phyloP scores from a whole-genome alignment of 2,797 vertebrate genomes.

The Girardinus metallicus region DNA sequence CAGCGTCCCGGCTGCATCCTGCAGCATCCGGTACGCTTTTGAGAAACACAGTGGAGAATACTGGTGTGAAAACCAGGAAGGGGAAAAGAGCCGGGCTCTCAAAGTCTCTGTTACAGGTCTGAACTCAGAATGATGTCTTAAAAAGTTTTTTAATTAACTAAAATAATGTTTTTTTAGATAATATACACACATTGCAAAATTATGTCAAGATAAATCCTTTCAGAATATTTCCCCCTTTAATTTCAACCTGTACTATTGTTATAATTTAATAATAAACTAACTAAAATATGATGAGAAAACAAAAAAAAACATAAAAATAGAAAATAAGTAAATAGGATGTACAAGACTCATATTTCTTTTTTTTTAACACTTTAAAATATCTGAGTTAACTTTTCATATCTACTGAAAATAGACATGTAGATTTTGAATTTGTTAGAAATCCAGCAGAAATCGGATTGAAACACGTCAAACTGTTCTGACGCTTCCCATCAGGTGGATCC shows the following conservation, averaged over 20 bases:
- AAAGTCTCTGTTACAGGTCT: conserved; percentile 12
- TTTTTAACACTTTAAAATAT: not conserved
- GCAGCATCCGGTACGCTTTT: not conserved
- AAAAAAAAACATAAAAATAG: too few relatives aligned
- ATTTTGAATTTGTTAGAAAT: not conserved
- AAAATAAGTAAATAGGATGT: too few relatives aligned
- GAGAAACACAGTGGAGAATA: conserved; percentile 1
- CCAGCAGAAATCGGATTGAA: not conserved
- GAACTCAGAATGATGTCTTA: not conserved
- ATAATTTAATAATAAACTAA: too few relatives aligned
- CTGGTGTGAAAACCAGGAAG: not conserved
- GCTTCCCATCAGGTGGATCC: not conserved
- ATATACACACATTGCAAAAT: not conserved
- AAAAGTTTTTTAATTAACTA: not conserved
- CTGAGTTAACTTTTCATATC: not conserved
- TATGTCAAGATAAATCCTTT: not conserved
- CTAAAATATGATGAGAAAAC: too few relatives aligned
- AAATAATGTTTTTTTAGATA: not conserved
- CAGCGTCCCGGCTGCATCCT: not conserved
- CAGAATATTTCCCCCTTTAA: not conserved
- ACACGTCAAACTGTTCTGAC: not conserved
- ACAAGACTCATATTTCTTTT: too few relatives aligned
- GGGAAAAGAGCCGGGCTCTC: not conserved
- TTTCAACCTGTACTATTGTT: too few relatives aligned
- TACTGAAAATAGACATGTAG: not conserved